Base-by-base conservation (phyloP, 2,113 vertebrate species). In the Ochotona princeps region DNA sequence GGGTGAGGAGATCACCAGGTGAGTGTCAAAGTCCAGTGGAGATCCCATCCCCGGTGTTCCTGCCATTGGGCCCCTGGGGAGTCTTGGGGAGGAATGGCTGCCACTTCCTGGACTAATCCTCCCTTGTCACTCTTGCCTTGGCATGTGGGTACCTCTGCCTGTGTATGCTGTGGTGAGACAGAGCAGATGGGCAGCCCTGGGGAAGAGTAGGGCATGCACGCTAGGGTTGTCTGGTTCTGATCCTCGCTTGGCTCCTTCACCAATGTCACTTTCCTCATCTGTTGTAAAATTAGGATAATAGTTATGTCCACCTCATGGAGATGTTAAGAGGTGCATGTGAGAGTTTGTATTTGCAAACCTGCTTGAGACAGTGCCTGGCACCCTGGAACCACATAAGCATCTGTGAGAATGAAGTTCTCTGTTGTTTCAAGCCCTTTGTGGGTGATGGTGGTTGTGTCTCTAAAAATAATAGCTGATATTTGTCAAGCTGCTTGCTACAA, bases 1-100 rank as follows among this genome's bases (percentile, higher is more conserved):
- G 32, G 97, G 97, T 17, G 0, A 30, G 7, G 23, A 2, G 49
- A 18, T 97, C 44, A 25, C 86, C 60, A 98, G 57, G 98, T 98
- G 72, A 96, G 98, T 49, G 35, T 17, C n/a, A 7, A 35, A 26
- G 38, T 3, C 2, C 60, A 4, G 35, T 65, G 11, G 0, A 4
- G 21, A 8, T 12, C 20, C 20, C 38, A 21, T 51, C 61, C 11
- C 54, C 7, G 10, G 12, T n/a, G 5, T 80, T 70, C 26, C 6
- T 20, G 54, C 8, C 60, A 0, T 60, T 0, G 0, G 44, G 2
- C 28, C 30, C 12, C 20, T 17, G 6, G 10, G 44, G n/a, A 38
- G 12, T 47, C 76, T 47, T 25, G 0, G 7, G 49, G 65, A n/a
- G 23, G 7, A 7, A 20, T 5, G 47, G 47, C 47, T 35, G 51